Conservation (phyloP, 1,140 invertebrate species). For the Bombus cullumanus region DNA sequence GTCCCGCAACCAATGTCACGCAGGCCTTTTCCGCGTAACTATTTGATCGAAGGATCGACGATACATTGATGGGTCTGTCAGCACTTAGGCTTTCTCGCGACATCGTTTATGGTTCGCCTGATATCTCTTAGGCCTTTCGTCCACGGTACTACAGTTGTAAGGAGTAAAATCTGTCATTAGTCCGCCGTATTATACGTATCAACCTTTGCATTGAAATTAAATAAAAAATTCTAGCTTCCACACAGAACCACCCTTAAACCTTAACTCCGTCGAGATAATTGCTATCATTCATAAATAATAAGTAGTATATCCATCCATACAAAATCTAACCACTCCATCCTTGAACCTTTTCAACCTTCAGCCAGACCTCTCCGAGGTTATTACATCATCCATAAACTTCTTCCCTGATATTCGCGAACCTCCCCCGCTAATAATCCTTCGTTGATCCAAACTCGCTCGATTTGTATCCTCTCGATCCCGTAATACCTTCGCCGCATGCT, state of each 20-base stretch:
- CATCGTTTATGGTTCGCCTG: no score
- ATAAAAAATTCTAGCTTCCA: not conserved
- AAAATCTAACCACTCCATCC: no score
- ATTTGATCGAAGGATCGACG: no score
- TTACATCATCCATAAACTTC: not conserved
- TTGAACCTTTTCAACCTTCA: not conserved
- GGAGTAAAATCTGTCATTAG: not conserved
- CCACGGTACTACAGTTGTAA: no score
- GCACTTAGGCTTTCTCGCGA: no score
- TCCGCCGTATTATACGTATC: not conserved
- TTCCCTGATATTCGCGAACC: not conserved
- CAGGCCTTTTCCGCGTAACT: no score
- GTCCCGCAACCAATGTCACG: no score
- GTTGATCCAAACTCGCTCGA: conserved; percentile 18
- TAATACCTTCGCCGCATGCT: not conserved
- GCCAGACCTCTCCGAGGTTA: not conserved
- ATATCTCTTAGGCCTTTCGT: no score
- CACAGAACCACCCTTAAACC: rapidly evolving
- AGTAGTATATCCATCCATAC: not conserved
- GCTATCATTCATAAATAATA: not conserved
- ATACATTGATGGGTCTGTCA: no score
- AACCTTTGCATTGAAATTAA: not conserved
- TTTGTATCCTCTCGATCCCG: not conserved
- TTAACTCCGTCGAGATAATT: not conserved
- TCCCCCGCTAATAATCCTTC: conserved; percentile 5